Percentiles rank a stretch among this genome's conserved stretches.
Evolutionary conservation across 1,140 invertebrate species (phyloP).

Genomic region (Drosophila navojoa): DNA sequence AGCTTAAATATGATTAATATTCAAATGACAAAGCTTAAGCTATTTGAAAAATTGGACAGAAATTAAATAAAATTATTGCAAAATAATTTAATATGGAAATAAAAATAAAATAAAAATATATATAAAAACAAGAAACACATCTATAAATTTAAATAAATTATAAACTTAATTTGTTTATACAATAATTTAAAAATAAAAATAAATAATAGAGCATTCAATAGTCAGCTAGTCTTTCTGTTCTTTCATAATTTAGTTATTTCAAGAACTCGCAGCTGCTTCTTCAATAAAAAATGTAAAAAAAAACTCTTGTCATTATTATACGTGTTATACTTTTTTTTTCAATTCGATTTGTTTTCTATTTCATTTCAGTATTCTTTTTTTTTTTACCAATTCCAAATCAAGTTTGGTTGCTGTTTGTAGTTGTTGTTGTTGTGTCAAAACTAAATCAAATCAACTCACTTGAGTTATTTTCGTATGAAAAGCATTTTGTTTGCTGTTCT

Average conservation of each 20-base stretch:
- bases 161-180: too few species aligned
- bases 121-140: too few species aligned
- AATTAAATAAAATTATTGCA: too few species aligned
- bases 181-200: background rate
- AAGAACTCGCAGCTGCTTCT: conserved; percentile 52
- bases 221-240: background rate
- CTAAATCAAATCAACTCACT: conserved; percentile 80
- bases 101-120: too few species aligned
- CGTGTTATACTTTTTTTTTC: conserved; percentile 1
- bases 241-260: conserved; percentile 6
- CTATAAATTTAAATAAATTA: too few species aligned
- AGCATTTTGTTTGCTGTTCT: conserved; percentile 26
- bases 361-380: conserved; percentile 41
- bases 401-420: conserved; percentile 17
- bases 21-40: too few species aligned
- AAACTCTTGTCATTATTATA: conserved; percentile 50
- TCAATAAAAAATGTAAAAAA: conserved; percentile 13
- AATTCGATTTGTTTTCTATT: conserved; percentile 7
- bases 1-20: too few species aligned
- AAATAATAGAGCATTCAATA: background rate
- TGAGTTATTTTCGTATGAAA: conserved; percentile 66
- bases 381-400: conserved; percentile 45
- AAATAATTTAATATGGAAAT: too few species aligned
- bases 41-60: too few species aligned
- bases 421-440: conserved; percentile 57